These are phyloP conservation scores for Clusia tigrina DNA, from an alignment of 2,888 invertebrate species.

Conservation along the genomic window DNA sequence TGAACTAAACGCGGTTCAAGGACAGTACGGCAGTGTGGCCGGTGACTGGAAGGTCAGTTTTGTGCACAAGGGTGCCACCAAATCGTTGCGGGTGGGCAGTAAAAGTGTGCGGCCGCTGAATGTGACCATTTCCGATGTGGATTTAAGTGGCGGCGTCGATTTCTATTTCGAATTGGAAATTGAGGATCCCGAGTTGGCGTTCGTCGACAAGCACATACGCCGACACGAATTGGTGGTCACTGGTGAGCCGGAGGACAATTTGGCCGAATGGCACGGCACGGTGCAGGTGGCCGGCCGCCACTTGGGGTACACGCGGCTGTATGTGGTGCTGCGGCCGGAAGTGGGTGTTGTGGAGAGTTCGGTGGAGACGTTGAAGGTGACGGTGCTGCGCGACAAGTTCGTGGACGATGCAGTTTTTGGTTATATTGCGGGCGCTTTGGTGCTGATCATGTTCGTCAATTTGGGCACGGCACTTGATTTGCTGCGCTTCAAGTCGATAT, in stretches of 20 bases:
- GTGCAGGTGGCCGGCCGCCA: conserved; percentile 33
- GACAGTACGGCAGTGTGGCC: conserved; percentile 35
- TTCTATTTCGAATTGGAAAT: conserved; percentile 35
- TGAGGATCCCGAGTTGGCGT: conserved; percentile 26
- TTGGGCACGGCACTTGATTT: conserved; percentile 86
- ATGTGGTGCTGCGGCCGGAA: conserved; percentile 32
- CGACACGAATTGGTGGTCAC: conserved; percentile 7
- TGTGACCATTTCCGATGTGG: conserved; percentile 39
- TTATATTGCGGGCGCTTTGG: conserved; percentile 74
- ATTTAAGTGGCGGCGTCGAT: conserved; percentile 20
- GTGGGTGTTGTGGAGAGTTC: conserved; percentile 25
- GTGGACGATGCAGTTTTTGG: conserved; percentile 72
- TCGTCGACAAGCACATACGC: conserved; percentile 26
- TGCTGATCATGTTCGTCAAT: conserved; percentile 82
- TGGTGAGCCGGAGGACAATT: conserved; percentile 14
- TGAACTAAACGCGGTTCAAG: conserved; percentile 2
- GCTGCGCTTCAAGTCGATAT: conserved; percentile 71
- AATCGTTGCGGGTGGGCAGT: conserved; percentile 23
- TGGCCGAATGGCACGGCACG: conserved; percentile 37
- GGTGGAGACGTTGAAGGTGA: conserved; percentile 26
- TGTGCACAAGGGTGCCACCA: conserved; percentile 7
- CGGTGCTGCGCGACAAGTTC: conserved; percentile 35
- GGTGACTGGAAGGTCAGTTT: conserved; percentile 43
- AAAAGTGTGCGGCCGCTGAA: conserved; percentile 16
- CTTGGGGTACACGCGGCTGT: conserved; percentile 41